Conservation (phyloP, 2,797 vertebrate species). For the Poeciliopsis turneri region DNA sequence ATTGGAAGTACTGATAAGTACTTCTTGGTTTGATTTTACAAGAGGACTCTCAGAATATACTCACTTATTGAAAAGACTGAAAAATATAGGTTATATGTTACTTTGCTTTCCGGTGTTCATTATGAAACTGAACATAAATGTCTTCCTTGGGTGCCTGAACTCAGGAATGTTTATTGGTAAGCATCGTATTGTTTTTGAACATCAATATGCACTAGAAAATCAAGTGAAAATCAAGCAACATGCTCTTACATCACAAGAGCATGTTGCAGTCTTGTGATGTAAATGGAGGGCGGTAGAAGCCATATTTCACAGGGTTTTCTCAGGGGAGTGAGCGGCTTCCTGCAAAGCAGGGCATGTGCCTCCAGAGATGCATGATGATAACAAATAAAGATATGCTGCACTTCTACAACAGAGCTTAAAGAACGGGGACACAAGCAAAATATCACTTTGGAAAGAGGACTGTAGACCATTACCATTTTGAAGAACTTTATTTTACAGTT, state of each 20-base stretch:
- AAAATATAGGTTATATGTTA: neutral
- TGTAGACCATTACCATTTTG: neutral
- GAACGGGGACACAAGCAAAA: slow-evolving; percentile 23
- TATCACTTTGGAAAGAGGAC: neutral
- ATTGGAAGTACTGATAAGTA: neutral
- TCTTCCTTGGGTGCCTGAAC: neutral
- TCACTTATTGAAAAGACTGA: neutral
- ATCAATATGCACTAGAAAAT: slow-evolving; percentile 17
- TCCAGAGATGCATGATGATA: slow-evolving; percentile 44
- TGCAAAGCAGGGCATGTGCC: slow-evolving; percentile 49
- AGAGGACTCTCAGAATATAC: neutral
- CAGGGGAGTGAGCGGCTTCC: slow-evolving; percentile 23
- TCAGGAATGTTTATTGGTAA: neutral
- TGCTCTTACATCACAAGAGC: too few relatives aligned
- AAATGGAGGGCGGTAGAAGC: slow-evolving; percentile 14
- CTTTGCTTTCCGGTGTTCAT: slow-evolving; percentile 11
- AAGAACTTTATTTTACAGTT: neutral
- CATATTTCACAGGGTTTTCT: slow-evolving; percentile 50
- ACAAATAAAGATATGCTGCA: slow-evolving; percentile 24
- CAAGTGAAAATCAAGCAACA: too few relatives aligned
- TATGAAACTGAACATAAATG: slow-evolving; percentile 58
- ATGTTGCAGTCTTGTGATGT: slow-evolving; percentile 27
- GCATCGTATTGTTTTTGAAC: neutral
- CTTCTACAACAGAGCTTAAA: slow-evolving; percentile 11
- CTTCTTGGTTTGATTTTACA: neutral